Percentiles rank a stretch among this genome's conserved stretches.
phyloP scores from a whole-genome alignment of 2,113 vertebrate species.

The Microcebus jonahi region DNA sequence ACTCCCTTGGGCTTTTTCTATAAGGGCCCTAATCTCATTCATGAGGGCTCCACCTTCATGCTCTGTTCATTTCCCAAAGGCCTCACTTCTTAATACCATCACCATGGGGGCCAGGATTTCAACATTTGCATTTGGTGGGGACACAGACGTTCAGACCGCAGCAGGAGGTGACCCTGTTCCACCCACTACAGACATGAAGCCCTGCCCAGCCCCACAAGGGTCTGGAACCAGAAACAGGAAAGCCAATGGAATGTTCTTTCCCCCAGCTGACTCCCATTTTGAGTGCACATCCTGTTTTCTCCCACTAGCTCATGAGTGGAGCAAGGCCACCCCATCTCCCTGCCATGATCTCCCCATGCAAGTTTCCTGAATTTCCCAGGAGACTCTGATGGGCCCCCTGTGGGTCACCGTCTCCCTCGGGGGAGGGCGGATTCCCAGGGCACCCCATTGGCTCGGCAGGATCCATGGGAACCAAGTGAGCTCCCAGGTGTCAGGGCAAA shows the following conservation, averaged over 20 bases:
- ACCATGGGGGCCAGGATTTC: not conserved
- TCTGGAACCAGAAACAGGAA: not conserved
- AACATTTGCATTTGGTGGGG: not conserved
- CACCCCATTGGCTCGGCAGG: not conserved
- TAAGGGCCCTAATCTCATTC: not conserved
- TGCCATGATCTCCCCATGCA: not conserved
- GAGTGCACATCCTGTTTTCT: not conserved
- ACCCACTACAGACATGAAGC: not conserved
- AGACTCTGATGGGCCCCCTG: not conserved
- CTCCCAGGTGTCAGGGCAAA: not conserved
- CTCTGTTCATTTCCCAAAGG: not conserved
- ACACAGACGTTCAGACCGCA: not conserved
- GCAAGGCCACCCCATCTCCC: not conserved
- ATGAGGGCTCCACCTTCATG: not conserved
- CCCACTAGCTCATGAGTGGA: not conserved
- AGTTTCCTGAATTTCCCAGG: not conserved
- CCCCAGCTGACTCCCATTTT: not conserved
- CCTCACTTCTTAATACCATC: not conserved
- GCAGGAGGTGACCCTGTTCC: not conserved
- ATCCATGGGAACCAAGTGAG: not conserved
- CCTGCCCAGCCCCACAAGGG: not conserved
- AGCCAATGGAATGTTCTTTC: not conserved
- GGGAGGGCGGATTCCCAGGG: not conserved
- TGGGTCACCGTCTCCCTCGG: not conserved
- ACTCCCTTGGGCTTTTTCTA: not conserved